Evolutionary conservation across 2,797 vertebrate species (phyloP).

Genomic region (Enteromius radiatus): DNA sequence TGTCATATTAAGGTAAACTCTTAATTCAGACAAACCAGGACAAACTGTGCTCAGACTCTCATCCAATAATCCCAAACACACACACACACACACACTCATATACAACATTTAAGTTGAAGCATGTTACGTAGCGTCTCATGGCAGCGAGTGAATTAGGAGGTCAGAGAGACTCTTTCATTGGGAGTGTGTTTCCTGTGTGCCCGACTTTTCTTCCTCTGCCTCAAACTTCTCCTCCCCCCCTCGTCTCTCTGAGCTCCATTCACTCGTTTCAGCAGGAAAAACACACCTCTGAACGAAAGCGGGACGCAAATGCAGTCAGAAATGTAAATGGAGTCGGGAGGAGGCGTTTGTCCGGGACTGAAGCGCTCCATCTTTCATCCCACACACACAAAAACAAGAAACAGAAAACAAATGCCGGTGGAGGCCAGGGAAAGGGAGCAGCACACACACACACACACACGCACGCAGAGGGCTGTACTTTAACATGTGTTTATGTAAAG

Average conservation of each 20-base stretch:
- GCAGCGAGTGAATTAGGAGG: slow-evolving; percentile 81
- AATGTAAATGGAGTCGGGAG: slow-evolving; percentile 56
- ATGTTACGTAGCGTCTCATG: neutral
- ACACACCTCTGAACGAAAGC: slow-evolving; percentile 63
- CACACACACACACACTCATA: slow-evolving; percentile 9
- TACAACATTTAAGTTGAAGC: neutral
- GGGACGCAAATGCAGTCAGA: slow-evolving; percentile 36
- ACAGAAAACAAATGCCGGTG: slow-evolving; percentile 58
- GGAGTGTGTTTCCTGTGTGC: slow-evolving; percentile 83
- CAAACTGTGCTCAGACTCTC: slow-evolving; percentile 34
- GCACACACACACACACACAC: slow-evolving; percentile 40
- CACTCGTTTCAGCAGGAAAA: slow-evolving; percentile 73
- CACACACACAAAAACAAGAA: slow-evolving; percentile 54
- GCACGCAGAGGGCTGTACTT: slow-evolving; percentile 40
- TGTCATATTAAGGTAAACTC: slow-evolving; percentile 83
- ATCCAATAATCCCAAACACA: slow-evolving; percentile 21
- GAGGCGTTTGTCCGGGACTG: slow-evolving; percentile 53
- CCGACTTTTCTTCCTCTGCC: slow-evolving; percentile 77
- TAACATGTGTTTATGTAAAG: slow-evolving; percentile 53
- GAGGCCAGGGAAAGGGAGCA: slow-evolving; percentile 49
- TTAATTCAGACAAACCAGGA: slow-evolving; percentile 68
- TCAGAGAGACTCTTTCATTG: slow-evolving; percentile 81
- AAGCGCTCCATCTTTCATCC: slow-evolving; percentile 40
- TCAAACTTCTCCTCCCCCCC: slow-evolving; percentile 76
- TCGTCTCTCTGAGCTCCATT: slow-evolving; percentile 77